Base-by-base conservation (phyloP, 2,888 invertebrate species). In the Agriotes lineatus region DNA sequence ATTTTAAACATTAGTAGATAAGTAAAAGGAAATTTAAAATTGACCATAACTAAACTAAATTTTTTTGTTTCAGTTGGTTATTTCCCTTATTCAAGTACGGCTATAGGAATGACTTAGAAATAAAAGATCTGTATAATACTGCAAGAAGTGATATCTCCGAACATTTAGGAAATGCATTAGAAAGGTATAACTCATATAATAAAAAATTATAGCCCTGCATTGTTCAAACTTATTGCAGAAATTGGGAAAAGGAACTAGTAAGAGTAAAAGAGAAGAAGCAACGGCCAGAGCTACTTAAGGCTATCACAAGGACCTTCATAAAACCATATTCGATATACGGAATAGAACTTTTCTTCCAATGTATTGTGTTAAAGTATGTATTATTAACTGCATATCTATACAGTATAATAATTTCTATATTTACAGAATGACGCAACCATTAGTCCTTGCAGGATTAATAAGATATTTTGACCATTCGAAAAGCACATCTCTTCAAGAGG, bases 81-180 rank as follows among this genome's bases (percentile, higher is more conserved):
- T 87, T 90, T 73, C 87, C 87, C 33, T 85, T 89, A 69, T 90
- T 91, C 77, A 87, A 86, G 78, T 87, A 88, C 79, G 92, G 92
- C 48, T 89, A 86, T 76, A 86, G 87, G 73, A 84, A 88, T 70
- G 89, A 90, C 67, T 84, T 93, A 61, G 88, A 89, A 68, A 78
- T 89, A 9, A 88, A 90, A 74, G 91, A 93, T 78, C 82, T 93
- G 19, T 91, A 90, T 84, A 89, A 88, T 77, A 87, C 89, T 6
- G 84, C 90, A 14, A 83, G 86, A 1, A 83, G 84, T 14, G 92
- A 93, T 81, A 83, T 86, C 48, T 92, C 93, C 0, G 88, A 89
- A 67, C 82, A 83, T n/a, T 84, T 93, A 10, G 91, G 91, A 6
- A 88, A 92, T 80, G 85, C 85, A 14, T 83, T 93, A 37, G 91